A percentile compares a stretch with the other conserved stretches of the same genome.
These are phyloP conservation scores for Mirounga angustirostris DNA, from an alignment of 2,113 vertebrate species.

Conservation along the genomic window DNA sequence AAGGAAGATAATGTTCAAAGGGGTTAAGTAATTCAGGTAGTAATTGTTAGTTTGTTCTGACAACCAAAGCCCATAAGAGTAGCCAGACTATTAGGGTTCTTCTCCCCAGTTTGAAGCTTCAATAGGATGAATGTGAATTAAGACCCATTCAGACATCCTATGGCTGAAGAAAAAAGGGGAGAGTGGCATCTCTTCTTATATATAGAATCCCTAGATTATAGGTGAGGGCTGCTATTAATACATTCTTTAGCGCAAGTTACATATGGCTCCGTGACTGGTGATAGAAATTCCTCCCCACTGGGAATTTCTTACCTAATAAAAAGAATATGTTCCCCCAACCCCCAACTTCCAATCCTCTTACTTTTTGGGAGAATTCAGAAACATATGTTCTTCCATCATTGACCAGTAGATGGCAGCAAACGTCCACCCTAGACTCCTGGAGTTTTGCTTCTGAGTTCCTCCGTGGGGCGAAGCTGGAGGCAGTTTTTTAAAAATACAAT, in stretches of 20 bases:
- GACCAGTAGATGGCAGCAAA: conserved; percentile 89
- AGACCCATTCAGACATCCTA: background rate
- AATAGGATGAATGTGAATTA: background rate
- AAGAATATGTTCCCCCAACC: background rate
- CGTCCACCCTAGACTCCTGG: background rate
- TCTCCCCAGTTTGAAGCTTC: background rate
- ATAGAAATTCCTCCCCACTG: background rate
- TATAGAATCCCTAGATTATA: background rate
- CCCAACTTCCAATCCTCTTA: background rate
- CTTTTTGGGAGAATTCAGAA: background rate
- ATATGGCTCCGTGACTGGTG: background rate
- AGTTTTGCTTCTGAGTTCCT: background rate
- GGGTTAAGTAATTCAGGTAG: background rate
- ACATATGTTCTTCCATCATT: accelerated
- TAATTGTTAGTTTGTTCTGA: background rate
- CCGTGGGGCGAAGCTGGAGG: background rate
- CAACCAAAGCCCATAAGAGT: background rate
- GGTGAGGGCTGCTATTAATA: background rate
- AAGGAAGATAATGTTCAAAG: background rate
- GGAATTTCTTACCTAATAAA: conserved; percentile 21
- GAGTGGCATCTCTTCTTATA: background rate
- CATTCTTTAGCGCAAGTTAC: background rate
- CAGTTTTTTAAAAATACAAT: conserved; percentile 70
- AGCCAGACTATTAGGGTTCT: background rate
- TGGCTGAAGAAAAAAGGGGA: background rate